Evolutionary conservation across 2,888 invertebrate genomes (phyloP), one percentile per base, ranked within the genome.

Genomic region (Cheilosia pagana): DNA sequence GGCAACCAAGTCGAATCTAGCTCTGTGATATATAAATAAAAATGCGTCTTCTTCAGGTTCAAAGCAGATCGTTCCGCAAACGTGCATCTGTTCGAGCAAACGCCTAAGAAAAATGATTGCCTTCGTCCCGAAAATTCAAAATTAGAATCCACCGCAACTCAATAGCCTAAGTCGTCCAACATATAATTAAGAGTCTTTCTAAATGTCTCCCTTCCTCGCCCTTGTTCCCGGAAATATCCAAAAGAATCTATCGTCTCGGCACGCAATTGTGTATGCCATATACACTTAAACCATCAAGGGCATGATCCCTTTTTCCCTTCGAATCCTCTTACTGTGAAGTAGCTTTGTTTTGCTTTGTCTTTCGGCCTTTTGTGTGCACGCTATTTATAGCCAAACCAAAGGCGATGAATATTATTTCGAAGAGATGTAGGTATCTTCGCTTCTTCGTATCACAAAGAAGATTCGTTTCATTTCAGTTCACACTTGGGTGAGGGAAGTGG

Each of bases 401-500:
- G 41, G 28, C 52, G 39, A 60, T 50, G 50, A 41, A 39, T 28
- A 52, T n/a, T 52, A 52, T 72, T 72, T 43, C 23, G 45, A 31
- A 43, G 45, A 45, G 6, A 5, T 7, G 1, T n/a, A n/a, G n/a
- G n/a, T n/a, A n/a, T 28, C 25, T n/a, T 35, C 14, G 23, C 45
- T 45, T 35, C 7, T 72, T 23, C 16, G 8, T 10, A 25, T 19
- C 39, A 25, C 35, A 8, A 53, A 7, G 25, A 55, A 28, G 28
- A 45, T 35, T 43, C 41, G 55, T 57, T 55, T 41, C 67, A 39
- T 72, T 67, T 82, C 21, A n/a, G 48, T 78, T 67, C 60, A 63
- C 60, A 78, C 67, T 67, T 72, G 28, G 35, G 35, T 55, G 8
- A 39, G 43, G 81, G 62, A 82, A 78, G 60, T 68, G 67, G 53